Percentiles rank a stretch among this genome's conserved stretches.
Conservation (phyloP, 2,113 vertebrate genomes). For the Phyllostomus discolor region DNA sequence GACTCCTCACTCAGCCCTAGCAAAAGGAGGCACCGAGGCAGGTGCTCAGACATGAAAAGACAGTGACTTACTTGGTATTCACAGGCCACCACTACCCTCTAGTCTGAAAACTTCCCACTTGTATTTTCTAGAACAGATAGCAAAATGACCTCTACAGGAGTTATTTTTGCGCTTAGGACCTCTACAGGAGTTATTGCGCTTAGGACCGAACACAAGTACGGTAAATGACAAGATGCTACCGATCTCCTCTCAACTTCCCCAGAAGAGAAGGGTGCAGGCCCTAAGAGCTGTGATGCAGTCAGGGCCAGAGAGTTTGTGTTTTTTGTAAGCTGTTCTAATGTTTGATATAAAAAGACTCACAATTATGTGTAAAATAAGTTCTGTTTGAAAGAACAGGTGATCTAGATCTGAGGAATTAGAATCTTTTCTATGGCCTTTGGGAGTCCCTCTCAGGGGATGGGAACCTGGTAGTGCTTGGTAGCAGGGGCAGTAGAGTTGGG, state of each 20-base stretch:
- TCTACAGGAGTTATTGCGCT: background rate
- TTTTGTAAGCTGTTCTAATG: background rate
- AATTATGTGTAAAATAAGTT: background rate
- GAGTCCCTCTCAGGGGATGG: background rate
- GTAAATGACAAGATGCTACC: background rate
- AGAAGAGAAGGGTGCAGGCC: background rate
- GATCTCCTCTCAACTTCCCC: background rate
- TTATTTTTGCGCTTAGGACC: conserved; percentile 63
- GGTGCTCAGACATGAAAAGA: background rate
- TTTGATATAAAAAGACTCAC: background rate
- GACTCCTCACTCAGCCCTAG: background rate
- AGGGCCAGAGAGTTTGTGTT: background rate
- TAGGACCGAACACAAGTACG: conserved; percentile 71
- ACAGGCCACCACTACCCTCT: background rate
- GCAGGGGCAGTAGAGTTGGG: background rate
- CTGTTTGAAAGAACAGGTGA: background rate
- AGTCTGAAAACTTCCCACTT: background rate
- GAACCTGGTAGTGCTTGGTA: background rate
- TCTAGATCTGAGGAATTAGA: background rate
- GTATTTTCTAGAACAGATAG: background rate
- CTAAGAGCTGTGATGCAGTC: background rate
- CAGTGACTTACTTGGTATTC: background rate
- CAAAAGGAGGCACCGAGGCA: background rate
- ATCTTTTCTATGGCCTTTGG: background rate
- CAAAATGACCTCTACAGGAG: too few relatives aligned